Conservation (phyloP, 2,888 invertebrate species). For the Griposia aprilina region DNA sequence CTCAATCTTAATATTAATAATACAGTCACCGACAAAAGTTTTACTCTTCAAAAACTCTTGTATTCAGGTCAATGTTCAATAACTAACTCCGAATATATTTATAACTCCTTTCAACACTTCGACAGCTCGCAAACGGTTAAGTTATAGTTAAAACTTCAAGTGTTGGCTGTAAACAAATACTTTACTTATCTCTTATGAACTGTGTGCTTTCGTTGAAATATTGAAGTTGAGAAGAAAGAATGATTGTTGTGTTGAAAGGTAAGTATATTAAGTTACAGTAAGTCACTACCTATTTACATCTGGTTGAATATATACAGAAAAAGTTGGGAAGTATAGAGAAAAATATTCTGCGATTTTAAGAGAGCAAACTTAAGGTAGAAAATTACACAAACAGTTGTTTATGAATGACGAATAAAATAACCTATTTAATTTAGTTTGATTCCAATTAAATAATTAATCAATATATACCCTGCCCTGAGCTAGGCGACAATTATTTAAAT, state of each 20-base stretch:
- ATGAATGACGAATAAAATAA: background rate
- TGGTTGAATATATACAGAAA: background rate
- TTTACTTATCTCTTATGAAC: constrained; percentile 45
- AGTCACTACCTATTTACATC: constrained; percentile 2
- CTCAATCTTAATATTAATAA: constrained; percentile 5
- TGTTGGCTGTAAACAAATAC: constrained; percentile 58
- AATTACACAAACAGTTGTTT: background rate
- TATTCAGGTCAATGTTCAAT: constrained; percentile 39
- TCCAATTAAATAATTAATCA: background rate
- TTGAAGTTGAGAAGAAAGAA: background rate
- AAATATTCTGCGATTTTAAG: background rate
- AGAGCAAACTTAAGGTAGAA: background rate
- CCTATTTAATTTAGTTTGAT: background rate
- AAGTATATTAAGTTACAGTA: constrained; percentile 13
- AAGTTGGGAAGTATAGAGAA: background rate
- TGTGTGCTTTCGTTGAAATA: constrained; percentile 28
- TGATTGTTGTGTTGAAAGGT: constrained; percentile 23
- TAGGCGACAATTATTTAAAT: background rate
- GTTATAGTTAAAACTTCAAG: constrained; percentile 52
- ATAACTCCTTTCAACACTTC: constrained; percentile 60
- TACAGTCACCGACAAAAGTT: constrained; percentile 26
- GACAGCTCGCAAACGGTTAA: constrained; percentile 47
- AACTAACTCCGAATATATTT: constrained; percentile 41
- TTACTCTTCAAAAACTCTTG: constrained; percentile 13
- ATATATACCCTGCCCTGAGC: background rate